phyloP scores from a whole-genome alignment of 1,140 invertebrate species.

The Drosophila erecta region DNA sequence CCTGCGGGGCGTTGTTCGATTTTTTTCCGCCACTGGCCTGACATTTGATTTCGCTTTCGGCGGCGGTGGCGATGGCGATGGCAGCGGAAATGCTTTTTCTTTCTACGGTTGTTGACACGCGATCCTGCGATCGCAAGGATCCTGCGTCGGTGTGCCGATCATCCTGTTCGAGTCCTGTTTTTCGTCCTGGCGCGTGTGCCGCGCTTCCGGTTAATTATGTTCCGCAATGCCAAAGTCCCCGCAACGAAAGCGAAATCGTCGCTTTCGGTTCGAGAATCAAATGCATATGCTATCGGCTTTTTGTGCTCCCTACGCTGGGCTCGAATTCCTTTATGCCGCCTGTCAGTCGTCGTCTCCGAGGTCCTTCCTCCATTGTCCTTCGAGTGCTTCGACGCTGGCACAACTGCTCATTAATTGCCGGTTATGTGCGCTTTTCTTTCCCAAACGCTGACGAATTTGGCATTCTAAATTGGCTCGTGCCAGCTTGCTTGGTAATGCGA shows the following conservation, averaged over 20 bases:
- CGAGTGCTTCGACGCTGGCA: conserved; percentile 28
- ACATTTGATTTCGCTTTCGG: conserved; percentile 83
- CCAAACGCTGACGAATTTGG: conserved; percentile 28
- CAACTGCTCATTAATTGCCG: conserved; percentile 80
- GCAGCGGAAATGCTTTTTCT: conserved; percentile 78
- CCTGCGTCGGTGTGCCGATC: conserved; percentile 53
- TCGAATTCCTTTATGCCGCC: conserved; percentile 23
- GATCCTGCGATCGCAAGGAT: conserved; percentile 51
- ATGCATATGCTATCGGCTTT: conserved; percentile 60
- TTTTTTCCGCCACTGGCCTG: conserved; percentile 38
- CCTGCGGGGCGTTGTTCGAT: conserved; percentile 42
- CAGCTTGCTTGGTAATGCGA: conserved; percentile 55
- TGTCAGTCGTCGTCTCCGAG: conserved; percentile 35
- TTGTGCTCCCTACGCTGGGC: conserved; percentile 18
- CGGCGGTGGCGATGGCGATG: conserved; percentile 13
- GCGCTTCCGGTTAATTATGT: conserved; percentile 77
- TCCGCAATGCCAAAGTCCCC: conserved; percentile 55
- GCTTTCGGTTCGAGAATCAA: conserved; percentile 64
- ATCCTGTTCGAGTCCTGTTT: conserved; percentile 48
- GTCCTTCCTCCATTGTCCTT: conserved; percentile 60
- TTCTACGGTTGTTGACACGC: conserved; percentile 80
- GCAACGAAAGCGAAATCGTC: conserved; percentile 73
- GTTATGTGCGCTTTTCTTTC: conserved; percentile 64
- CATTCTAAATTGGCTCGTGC: conserved; percentile 71
- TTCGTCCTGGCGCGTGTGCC: conserved; percentile 72